Conservation (phyloP, 1,140 invertebrate genomes). For the Diabrotica undecimpunctata region DNA sequence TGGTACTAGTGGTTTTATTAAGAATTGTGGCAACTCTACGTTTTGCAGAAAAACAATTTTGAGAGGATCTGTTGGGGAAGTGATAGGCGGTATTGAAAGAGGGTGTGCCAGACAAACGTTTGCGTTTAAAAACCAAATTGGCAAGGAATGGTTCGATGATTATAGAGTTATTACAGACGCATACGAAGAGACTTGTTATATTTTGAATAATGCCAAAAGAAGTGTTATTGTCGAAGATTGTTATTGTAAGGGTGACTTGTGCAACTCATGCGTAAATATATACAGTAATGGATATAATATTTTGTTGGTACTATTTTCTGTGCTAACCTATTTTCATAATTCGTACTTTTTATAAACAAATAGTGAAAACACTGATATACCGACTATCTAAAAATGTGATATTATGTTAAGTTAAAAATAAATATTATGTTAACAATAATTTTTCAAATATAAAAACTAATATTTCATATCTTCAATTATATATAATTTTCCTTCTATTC, state of each 20-base stretch:
- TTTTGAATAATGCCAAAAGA: slow-evolving; percentile 3
- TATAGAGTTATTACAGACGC: slow-evolving; percentile 1
- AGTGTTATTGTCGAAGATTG: slow-evolving; percentile 4
- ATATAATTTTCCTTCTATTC: too few relatives aligned
- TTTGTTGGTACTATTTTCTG: too few relatives aligned
- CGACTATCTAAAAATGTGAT: too few relatives aligned
- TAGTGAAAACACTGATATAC: too few relatives aligned
- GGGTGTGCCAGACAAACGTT: slow-evolving; percentile 12
- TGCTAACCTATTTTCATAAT: too few relatives aligned
- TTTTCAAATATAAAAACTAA: too few relatives aligned
- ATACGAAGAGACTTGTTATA: not conserved
- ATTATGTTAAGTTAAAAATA: too few relatives aligned
- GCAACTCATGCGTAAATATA: not conserved
- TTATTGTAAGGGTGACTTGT: slow-evolving; percentile 12
- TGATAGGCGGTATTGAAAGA: slow-evolving; percentile 3
- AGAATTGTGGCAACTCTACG: slow-evolving; percentile 7
- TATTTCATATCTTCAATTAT: too few relatives aligned
- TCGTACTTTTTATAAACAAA: too few relatives aligned
- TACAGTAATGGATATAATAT: too few relatives aligned
- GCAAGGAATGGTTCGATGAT: slow-evolving; percentile 3
- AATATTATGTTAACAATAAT: too few relatives aligned
- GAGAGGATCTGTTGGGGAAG: not conserved
- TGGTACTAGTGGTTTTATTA: slow-evolving; percentile 4
- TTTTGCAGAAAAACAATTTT: slow-evolving; percentile 10
- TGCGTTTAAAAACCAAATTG: not conserved